Base-by-base conservation (phyloP, 2,888 invertebrate species). In the Pterostichus niger region DNA sequence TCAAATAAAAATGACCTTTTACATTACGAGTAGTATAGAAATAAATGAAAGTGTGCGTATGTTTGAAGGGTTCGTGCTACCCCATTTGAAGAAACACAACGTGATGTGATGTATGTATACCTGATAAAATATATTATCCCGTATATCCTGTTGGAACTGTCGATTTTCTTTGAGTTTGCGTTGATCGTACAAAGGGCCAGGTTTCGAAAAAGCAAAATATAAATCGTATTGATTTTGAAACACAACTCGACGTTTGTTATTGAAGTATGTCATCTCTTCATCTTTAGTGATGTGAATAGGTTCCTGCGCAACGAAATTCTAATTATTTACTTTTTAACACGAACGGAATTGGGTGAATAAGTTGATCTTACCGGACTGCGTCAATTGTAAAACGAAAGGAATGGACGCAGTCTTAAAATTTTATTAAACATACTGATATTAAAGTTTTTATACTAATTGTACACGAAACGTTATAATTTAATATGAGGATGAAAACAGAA, bases 51-150 rank as follows among this genome's bases (percentile, higher is more conserved):
- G 1, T n/a, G 46, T 46, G 46, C 4, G 10, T 46, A 24, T 46
- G 4, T n/a, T 46, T 46, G 0, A 11, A 46, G 24, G 6, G 54
- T 54, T 9, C 9, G 11, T 11, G 11, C n/a, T n/a, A n/a, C n/a
- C n/a, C n/a, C n/a, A n/a, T n/a, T n/a, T n/a, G n/a, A n/a, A n/a
- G n/a, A n/a, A n/a, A n/a, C n/a, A n/a, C n/a, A n/a, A n/a, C n/a
- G n/a, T n/a, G n/a, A n/a, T n/a, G n/a, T n/a, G n/a, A n/a, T 59
- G 9, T 31, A 31, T 59, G 11, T 59, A 59, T 52, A 90, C 90
- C 87, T 90, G 89, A 84, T 88, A 82, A 84, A 87, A 88, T 78
- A 90, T 89, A 84, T 88, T 88, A 81, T 89, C 88, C 84, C 88
- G 86, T 10, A 89, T 87, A 73, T 88, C 88, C 0, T 87, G 87